These are phyloP conservation scores for Dromococcyx pavoninus DNA, from an alignment of 2,797 vertebrate species.

Conservation along the genomic window DNA sequence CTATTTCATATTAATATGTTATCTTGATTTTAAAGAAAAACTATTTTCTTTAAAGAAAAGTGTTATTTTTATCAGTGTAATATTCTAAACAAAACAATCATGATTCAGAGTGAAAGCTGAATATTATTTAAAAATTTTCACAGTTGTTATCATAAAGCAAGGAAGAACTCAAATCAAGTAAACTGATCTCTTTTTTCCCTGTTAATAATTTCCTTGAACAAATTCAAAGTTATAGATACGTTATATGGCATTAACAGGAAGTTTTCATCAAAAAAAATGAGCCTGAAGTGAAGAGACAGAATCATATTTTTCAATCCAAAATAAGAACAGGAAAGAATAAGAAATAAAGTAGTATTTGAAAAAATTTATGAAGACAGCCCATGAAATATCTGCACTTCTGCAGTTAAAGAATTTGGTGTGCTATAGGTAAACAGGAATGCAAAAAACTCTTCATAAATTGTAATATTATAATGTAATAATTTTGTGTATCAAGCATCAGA, in stretches of 20 bases:
- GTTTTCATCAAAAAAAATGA: background rate
- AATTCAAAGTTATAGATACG: background rate
- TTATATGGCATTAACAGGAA: background rate
- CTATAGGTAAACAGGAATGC: too few relatives aligned
- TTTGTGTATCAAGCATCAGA: too few relatives aligned
- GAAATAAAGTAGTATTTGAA: background rate
- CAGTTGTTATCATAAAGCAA: background rate
- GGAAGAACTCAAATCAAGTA: background rate
- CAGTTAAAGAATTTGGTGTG: too few relatives aligned
- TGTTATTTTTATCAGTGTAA: background rate
- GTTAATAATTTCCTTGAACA: background rate
- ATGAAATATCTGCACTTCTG: too few relatives aligned
- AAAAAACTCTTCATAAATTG: too few relatives aligned
- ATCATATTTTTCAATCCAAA: background rate
- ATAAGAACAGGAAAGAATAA: background rate
- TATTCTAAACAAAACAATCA: background rate
- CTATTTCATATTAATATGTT: background rate
- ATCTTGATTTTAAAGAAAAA: background rate
- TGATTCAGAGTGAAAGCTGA: background rate
- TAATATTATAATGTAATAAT: too few relatives aligned
- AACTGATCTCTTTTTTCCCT: background rate
- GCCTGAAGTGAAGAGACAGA: background rate
- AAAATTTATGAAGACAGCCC: too few relatives aligned
- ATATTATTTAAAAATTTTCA: background rate
- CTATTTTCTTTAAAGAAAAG: background rate